phyloP scores from a whole-genome alignment of 2,113 vertebrate genomes.

The Petrocephalus zakoni region DNA sequence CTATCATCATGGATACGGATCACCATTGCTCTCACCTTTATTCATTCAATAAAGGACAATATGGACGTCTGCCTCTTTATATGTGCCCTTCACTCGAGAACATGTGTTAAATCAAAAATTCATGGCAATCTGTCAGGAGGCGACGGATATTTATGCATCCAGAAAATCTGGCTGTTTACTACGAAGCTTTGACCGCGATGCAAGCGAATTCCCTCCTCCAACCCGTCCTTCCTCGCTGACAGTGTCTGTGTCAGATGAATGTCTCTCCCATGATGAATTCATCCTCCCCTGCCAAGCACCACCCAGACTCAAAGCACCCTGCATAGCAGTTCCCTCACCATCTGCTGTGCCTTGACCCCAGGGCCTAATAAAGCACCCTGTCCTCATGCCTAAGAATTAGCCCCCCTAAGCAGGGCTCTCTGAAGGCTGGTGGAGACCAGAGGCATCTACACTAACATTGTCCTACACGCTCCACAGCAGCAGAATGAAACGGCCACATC shows the following conservation, averaged over 20 bases:
- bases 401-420: background rate
- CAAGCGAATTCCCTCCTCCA: background rate
- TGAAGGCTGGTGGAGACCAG: background rate
- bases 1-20: background rate
- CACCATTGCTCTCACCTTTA: background rate
- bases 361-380: background rate
- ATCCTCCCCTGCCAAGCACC: background rate
- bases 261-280: background rate
- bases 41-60: slow-evolving; percentile 4
- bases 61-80: background rate
- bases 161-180: background rate
- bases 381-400: background rate
- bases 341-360: background rate
- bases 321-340: background rate
- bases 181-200: background rate
- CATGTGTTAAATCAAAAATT: slow-evolving; percentile 4
- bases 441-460: background rate
- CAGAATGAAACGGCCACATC: background rate
- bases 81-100: background rate
- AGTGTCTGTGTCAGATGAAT: background rate
- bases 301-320: background rate
- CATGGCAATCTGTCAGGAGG: background rate
- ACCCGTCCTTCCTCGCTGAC: background rate
- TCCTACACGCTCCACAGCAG: background rate
- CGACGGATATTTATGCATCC: background rate